Evolutionary conservation across 2,797 vertebrate species (phyloP).

Genomic region (Orestias chungarensis): DNA sequence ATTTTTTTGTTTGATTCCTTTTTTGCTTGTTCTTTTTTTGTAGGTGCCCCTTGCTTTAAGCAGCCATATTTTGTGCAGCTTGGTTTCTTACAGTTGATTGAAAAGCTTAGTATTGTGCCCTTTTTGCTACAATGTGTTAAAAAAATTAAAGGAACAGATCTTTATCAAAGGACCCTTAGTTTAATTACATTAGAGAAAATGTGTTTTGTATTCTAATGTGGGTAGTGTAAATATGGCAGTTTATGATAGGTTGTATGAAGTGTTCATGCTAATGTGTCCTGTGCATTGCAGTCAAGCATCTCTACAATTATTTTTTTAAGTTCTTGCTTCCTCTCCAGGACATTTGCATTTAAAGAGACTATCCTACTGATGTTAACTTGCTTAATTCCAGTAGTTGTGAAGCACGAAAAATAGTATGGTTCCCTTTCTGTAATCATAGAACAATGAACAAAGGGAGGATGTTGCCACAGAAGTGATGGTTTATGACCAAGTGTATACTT

Average conservation of each 20-base stretch:
- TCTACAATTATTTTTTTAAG: neutral
- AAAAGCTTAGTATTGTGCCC: neutral
- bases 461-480: neutral
- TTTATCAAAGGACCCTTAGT: neutral
- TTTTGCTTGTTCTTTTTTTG: neutral
- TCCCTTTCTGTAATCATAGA: neutral
- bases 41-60: neutral
- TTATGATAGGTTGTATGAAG: neutral
- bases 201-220: neutral
- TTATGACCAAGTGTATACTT: neutral
- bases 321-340: neutral
- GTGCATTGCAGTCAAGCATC: neutral
- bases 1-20: neutral
- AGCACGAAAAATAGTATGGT: neutral
- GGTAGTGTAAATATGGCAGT: neutral
- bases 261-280: neutral
- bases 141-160: neutral
- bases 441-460: conserved; percentile 1
- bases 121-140: neutral
- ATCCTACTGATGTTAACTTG: neutral
- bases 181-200: neutral
- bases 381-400: neutral
- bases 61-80: neutral
- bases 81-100: neutral
- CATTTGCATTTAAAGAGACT: neutral